Evolutionary conservation across 2,113 vertebrate species (phyloP).

Genomic region (Atractosteus spatula): DNA sequence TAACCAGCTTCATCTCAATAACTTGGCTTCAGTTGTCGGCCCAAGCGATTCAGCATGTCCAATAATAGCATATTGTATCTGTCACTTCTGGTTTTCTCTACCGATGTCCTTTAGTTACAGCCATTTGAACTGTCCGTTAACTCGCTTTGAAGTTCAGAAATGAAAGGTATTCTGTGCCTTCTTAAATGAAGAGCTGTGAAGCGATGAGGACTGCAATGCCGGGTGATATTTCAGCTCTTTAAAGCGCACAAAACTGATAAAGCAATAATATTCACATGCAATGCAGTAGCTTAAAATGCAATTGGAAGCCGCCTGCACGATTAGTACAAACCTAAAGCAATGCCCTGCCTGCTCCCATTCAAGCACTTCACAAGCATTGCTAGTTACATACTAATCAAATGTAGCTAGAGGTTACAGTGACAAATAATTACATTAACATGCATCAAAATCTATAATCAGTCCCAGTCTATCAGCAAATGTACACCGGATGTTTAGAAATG

Average conservation of each 20-base stretch:
- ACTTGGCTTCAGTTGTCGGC: background rate
- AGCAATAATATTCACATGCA: too few species aligned
- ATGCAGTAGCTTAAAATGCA: too few species aligned
- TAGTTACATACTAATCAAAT: slow-evolving; percentile 30
- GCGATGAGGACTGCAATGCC: background rate
- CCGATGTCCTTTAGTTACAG: slow-evolving; percentile 15
- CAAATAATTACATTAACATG: slow-evolving; percentile 35
- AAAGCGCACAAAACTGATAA: too few species aligned
- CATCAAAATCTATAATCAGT: background rate
- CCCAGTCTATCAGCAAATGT: too few species aligned
- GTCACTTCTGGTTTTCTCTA: slow-evolving; percentile 40
- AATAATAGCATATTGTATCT: slow-evolving; percentile 28
- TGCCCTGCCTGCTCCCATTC: too few species aligned
- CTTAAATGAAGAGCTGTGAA: background rate
- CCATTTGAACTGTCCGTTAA: slow-evolving; percentile 25
- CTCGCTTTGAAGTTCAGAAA: slow-evolving; percentile 20
- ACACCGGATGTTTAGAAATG: too few species aligned
- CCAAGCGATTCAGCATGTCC: background rate
- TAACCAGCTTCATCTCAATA: background rate
- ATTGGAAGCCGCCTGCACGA: too few species aligned
- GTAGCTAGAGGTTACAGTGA: slow-evolving; percentile 32
- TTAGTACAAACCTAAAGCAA: too few species aligned
- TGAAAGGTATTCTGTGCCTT: background rate
- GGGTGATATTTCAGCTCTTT: background rate
- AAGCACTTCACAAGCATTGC: too few species aligned